A percentile compares a stretch with the other conserved stretches of the same genome.
These are phyloP conservation scores for Salpingus planirostris DNA, from an alignment of 2,888 invertebrate genomes.

Conservation along the genomic window DNA sequence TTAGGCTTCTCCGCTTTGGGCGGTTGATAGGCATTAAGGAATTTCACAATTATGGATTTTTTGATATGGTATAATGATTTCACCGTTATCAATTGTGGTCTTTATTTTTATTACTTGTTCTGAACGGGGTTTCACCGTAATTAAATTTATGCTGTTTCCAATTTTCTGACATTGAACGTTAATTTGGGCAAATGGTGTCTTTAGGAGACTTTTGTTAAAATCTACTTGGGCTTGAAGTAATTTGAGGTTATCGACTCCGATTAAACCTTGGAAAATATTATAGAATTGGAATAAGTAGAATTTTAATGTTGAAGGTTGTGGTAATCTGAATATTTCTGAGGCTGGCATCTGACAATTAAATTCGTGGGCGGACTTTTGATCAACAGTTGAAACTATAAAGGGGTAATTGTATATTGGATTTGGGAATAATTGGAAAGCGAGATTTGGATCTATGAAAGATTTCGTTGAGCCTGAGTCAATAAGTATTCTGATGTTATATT, in stretches of 20 bases:
- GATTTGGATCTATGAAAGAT: constrained; percentile 13
- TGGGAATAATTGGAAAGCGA: constrained; percentile 9
- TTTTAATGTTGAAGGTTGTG: no score
- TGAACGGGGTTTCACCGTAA: constrained; percentile 6
- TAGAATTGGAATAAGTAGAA: constrained; percentile 11
- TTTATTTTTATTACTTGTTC: constrained; percentile 12
- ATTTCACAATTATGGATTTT: constrained; percentile 14
- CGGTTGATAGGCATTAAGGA: constrained; percentile 9
- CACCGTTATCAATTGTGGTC: constrained; percentile 8
- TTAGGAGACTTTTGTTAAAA: constrained; percentile 3
- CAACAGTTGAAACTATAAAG: constrained; percentile 7
- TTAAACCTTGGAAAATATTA: constrained; percentile 1
- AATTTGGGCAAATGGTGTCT: constrained; percentile 8
- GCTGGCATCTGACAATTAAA: no score
- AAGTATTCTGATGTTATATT: constrained; percentile 13
- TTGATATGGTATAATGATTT: constrained; percentile 12
- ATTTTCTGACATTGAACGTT: constrained; percentile 5
- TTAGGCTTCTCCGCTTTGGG: constrained; percentile 8
- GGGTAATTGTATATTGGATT: constrained; percentile 10
- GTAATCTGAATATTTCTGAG: neutral
- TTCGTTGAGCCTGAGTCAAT: constrained; percentile 13
- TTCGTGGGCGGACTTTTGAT: constrained; percentile 1
- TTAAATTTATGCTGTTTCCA: constrained; percentile 4
- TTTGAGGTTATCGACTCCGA: constrained; percentile 5
- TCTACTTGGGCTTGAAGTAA: constrained; percentile 4